Evolutionary conservation across 2,797 vertebrate genomes (phyloP).

Genomic region (Rhinoraja longicauda): DNA sequence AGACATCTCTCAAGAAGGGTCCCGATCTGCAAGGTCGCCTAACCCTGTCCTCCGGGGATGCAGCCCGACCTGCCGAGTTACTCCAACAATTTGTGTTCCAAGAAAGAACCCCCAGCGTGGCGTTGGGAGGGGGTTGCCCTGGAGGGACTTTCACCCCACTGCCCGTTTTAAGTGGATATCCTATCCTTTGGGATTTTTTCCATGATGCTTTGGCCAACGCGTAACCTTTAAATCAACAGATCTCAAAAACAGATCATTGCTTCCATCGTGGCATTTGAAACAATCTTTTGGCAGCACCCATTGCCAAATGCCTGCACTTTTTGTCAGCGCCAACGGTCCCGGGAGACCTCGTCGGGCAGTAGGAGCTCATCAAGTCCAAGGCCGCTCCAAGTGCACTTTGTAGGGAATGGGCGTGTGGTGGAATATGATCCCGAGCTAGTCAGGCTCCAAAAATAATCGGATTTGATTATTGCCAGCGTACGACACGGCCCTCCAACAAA

Average conservation of each 20-base stretch:
- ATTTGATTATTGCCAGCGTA: background rate
- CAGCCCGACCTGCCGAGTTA: no score
- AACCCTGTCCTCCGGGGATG: no score
- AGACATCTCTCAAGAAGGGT: no score
- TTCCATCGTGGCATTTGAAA: background rate
- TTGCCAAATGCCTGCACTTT: background rate
- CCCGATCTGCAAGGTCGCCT: no score
- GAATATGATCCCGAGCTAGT: background rate
- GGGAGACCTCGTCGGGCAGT: background rate
- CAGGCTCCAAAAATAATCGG: background rate
- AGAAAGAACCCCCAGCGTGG: background rate
- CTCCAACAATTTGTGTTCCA: no score
- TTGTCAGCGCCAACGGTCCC: background rate
- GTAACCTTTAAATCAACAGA: conserved; percentile 3
- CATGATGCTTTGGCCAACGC: background rate
- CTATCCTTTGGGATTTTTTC: background rate
- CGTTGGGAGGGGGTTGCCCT: background rate
- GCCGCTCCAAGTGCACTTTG: background rate
- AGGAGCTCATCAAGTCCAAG: conserved; percentile 23
- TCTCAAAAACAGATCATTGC: background rate
- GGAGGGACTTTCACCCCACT: background rate
- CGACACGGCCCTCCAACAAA: background rate
- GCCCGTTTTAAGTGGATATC: background rate
- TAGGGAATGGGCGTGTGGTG: background rate
- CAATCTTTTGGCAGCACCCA: background rate